These are phyloP conservation scores for Cancer borealis DNA, from an alignment of 2,888 invertebrate genomes.

Conservation along the genomic window DNA sequence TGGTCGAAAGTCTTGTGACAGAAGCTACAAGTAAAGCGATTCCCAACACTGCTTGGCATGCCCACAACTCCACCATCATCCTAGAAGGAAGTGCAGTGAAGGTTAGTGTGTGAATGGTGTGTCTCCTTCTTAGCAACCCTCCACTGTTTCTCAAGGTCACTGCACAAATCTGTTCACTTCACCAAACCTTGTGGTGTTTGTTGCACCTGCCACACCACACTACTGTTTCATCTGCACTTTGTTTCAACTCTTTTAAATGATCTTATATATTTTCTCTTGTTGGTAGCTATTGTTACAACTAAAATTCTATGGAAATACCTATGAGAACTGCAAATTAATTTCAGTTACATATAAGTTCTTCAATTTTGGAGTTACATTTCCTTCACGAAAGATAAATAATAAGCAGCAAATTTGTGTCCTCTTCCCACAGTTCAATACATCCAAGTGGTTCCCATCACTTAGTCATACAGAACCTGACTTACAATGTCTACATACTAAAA, in stretches of 20 bases:
- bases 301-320: no score
- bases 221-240: not conserved
- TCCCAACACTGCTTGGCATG: slow-evolving; percentile 59
- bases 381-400: not conserved
- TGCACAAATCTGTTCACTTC: not conserved
- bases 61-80: slow-evolving; percentile 61
- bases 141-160: slow-evolving; percentile 1
- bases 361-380: not conserved
- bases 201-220: not conserved
- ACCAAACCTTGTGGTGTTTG: not conserved
- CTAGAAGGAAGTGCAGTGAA: slow-evolving; percentile 71
- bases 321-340: not conserved
- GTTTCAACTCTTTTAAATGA: not conserved
- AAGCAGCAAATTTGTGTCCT: not conserved
- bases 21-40: slow-evolving; percentile 71
- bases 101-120: slow-evolving; percentile 53
- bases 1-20: slow-evolving; percentile 70
- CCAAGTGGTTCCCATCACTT: not conserved
- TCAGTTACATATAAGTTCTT: not conserved
- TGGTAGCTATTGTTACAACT: not conserved
- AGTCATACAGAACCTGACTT: not conserved
- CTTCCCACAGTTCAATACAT: not conserved
- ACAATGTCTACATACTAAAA: not conserved
- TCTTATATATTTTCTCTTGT: not conserved
- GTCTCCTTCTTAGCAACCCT: not conserved